phyloP scores from a whole-genome alignment of 2,888 invertebrate species.

The Diachrysia chrysitis region DNA sequence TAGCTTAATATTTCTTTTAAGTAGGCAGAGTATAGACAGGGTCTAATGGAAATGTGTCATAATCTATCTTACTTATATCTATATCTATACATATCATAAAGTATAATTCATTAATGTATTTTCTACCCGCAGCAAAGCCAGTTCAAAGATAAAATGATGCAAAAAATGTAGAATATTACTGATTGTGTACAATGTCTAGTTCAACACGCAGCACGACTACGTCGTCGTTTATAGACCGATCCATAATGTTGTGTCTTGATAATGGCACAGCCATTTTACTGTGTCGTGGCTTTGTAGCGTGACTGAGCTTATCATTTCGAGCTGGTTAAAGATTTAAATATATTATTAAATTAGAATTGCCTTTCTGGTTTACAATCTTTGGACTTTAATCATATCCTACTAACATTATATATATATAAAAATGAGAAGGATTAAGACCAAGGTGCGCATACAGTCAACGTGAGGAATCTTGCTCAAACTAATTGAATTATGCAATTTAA shows the following conservation, averaged over 20 bases:
- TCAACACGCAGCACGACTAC: slow-evolving; percentile 30
- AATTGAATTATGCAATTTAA: too few relatives aligned
- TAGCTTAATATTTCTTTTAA: neutral
- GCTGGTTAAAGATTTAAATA: slow-evolving; percentile 10
- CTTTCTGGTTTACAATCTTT: too few relatives aligned
- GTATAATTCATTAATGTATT: too few relatives aligned
- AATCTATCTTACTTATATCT: too few relatives aligned
- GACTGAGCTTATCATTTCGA: slow-evolving; percentile 26
- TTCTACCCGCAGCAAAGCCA: too few relatives aligned
- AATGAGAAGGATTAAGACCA: too few relatives aligned
- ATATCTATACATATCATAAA: too few relatives aligned
- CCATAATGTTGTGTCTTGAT: slow-evolving; percentile 42
- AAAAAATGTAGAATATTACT: neutral
- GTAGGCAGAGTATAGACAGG: neutral
- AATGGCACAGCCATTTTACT: slow-evolving; percentile 29
- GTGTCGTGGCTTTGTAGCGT: slow-evolving; percentile 39
- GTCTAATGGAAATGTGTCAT: neutral
- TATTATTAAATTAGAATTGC: neutral
- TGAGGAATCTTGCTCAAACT: too few relatives aligned
- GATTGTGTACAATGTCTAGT: slow-evolving; percentile 27
- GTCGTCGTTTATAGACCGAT: slow-evolving; percentile 37
- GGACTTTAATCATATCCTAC: too few relatives aligned
- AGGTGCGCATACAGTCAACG: too few relatives aligned
- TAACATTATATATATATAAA: too few relatives aligned
- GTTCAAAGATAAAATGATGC: slow-evolving; percentile 11